Evolutionary conservation across 1,140 invertebrate species (phyloP), one percentile per base, ranked within the genome.

Genomic region (Thalassaphorura encarpata): DNA sequence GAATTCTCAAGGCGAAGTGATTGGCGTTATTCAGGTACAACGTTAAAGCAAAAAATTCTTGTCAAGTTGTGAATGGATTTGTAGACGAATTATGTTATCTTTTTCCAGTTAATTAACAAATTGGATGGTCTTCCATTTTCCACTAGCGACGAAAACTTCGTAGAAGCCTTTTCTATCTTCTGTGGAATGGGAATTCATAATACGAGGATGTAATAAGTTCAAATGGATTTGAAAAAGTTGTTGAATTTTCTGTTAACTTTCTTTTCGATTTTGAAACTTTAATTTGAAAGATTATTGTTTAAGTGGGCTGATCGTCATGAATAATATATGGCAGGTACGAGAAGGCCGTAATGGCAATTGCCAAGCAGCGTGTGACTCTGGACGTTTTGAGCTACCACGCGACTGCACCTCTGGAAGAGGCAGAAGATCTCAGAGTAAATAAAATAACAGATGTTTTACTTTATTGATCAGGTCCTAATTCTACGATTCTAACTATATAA

Each of bases 101-200:
- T 52, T 39, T 70, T 75, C 43, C 79, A 87, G 77, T 73, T 94
- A 41, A 82, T 95, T 36, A 95, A 96, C 72, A 95, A 96, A 76
- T 87, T 93, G 69, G 84, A 93, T 72, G 84, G 85, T 54, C 74
- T 89, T 47, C 78, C 83, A 16, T 92, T 92, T 67, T 89, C 87
- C 40, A 87, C 87, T 71, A 92, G 91, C 70, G 89, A 93, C 67
- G 89, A 93, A 69, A 91, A 91, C 70, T 89, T 91, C 67, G 87
- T 93, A 43, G 87, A 96, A 73, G 91, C 92, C 0, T 97, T 97
- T 74, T 89, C 91, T 52, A 94, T 97, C 66, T 97, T 97, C 74
- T 95, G 90, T 74, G 93, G 93, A 23, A 92, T 97, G 87, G 92
- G 92, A 27, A 95, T 97, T 52, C 87, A 93, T 73, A 96, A 97